Evolutionary conservation across 1,140 invertebrate genomes (phyloP), one percentile per base, ranked within the genome.

Genomic region (Drosophila rhopaloa): DNA sequence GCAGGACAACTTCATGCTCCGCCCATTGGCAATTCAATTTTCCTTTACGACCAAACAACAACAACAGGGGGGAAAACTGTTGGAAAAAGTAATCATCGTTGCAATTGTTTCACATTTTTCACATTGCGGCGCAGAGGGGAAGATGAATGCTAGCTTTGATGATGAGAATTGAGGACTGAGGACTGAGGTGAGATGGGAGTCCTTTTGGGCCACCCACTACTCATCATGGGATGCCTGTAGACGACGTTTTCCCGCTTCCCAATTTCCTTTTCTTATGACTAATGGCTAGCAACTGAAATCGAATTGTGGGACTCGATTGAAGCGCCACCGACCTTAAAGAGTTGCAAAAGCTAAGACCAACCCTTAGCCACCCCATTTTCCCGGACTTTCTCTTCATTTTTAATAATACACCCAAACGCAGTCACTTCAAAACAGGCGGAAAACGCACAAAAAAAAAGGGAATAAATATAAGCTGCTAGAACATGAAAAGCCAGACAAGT

Each of bases 41-140:
- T 74, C 84, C 55, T 88, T 88, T 83, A 88, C 72, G 76, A 79
- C 56, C 84, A 57, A 75, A 54, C 74, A 67, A 58, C 43, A 70
- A 56, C 55, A 50, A 61, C 61, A 48, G 51, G 9, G 44, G 77
- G 50, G 51, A 54, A 67, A 76, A 73, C 66, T 88, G 76, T 51
- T 71, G 67, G 84, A 67, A 80, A 86, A 89, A 88, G 83, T 88
- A 88, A 88, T 88, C 83, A 88, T 88, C 83, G 83, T 88, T 88
- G 83, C 83, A 89, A 88, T 88, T 88, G 83, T 88, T 88, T 88
- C 83, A 76, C 84, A 88, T 88, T 88, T 89, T 83, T 88, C 83
- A 88, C 76, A 65, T 63, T 60, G 60, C 37, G 51, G 35, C 60
- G 57, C 40, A 24, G 57, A 27, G 27, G 68, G 58, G 62, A 57